Conservation (phyloP, 1,140 invertebrate genomes). For the Caenorhabditis briggsae region DNA sequence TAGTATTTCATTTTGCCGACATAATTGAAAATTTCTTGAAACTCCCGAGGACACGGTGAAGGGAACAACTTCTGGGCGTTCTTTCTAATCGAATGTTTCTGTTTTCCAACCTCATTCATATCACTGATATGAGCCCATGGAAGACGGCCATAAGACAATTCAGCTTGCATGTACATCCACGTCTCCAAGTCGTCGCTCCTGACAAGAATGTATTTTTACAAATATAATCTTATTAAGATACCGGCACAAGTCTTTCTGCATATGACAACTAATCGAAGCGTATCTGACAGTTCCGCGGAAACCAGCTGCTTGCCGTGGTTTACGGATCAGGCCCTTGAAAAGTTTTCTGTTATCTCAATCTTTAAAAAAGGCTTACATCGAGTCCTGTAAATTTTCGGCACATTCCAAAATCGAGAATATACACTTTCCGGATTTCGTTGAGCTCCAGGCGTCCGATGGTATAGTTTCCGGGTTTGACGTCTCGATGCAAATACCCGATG, state of each 20-base stretch:
- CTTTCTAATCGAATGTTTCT: conserved; percentile 56
- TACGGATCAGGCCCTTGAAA: conserved; percentile 66
- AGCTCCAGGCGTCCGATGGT: conserved; percentile 67
- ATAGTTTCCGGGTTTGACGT: conserved; percentile 71
- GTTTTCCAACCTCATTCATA: conserved; percentile 60
- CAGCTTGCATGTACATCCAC: conserved; percentile 68
- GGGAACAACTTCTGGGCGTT: conserved; percentile 14
- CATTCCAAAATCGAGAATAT: conserved; percentile 75
- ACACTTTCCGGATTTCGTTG: conserved; percentile 70
- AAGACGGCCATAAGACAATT: conserved; percentile 65
- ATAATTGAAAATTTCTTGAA: background rate
- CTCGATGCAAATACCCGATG: conserved; percentile 73
- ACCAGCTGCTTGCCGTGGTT: conserved; percentile 69
- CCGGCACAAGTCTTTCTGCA: conserved; percentile 66
- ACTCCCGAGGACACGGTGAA: conserved; percentile 70
- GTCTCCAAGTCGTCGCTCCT: conserved; percentile 63
- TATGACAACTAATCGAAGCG: conserved; percentile 67
- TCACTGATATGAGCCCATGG: conserved; percentile 68
- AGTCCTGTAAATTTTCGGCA: conserved; percentile 70
- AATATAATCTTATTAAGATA: too few relatives aligned
- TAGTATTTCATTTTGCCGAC: conserved; percentile 64
- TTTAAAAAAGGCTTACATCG: conserved; percentile 51
- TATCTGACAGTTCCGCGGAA: conserved; percentile 69
- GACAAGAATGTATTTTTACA: background rate
- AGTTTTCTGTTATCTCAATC: background rate